A percentile compares a stretch with the other conserved stretches of the same genome.
Evolutionary conservation across 1,140 invertebrate species (phyloP).

Genomic region (Bombus confusus): DNA sequence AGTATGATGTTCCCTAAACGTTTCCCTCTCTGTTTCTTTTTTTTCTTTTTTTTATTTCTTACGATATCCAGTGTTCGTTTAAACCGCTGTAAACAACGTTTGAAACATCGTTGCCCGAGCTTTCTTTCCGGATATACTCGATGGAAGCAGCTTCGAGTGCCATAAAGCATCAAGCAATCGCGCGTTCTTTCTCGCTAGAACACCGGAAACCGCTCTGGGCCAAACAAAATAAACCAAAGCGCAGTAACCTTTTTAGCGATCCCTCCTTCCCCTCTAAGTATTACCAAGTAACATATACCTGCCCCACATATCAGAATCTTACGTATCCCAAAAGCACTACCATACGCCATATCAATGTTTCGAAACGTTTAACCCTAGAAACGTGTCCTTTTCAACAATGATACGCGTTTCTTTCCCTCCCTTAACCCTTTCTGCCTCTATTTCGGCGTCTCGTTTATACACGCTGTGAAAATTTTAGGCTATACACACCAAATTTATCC

Average conservation of each 20-base stretch:
- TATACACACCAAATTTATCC: neutral
- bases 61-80: neutral
- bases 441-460: constrained; percentile 14
- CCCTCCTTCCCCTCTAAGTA: constrained; percentile 73
- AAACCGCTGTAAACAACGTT: neutral
- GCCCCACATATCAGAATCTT: constrained; percentile 80
- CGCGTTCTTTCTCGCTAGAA: neutral
- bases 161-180: neutral
- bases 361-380: constrained; percentile 57
- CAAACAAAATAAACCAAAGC: constrained; percentile 71
- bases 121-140: neutral
- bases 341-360: constrained; percentile 81
- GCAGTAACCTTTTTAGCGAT: constrained; percentile 73
- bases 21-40: neutral
- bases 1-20: neutral
- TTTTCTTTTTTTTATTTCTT: neutral
- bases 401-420: neutral
- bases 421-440: neutral
- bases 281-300: constrained; percentile 77
- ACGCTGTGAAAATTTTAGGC: neutral
- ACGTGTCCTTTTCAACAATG: constrained; percentile 13
- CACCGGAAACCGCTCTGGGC: neutral
- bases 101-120: neutral
- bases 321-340: constrained; percentile 73
- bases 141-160: neutral